Evolutionary conservation across 2,888 invertebrate genomes (phyloP).

Genomic region (Drosophila fulvimacula): DNA sequence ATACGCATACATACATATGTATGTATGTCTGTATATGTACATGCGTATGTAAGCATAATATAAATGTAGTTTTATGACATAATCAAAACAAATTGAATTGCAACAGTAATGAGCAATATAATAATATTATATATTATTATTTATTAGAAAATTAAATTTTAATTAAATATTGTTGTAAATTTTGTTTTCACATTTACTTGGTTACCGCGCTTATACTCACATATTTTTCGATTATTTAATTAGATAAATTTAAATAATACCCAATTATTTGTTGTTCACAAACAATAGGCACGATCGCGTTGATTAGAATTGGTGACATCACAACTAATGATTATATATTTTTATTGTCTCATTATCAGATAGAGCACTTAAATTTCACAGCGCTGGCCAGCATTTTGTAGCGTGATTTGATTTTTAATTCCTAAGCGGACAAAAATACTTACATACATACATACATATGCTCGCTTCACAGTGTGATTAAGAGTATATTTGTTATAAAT

Average conservation of each 20-base stretch:
- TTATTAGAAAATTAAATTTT: not conserved
- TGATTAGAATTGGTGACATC: conserved; percentile 6
- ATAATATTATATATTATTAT: not conserved
- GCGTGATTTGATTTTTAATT: conserved; percentile 10
- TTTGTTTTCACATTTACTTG: not conserved
- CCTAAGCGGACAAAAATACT: not conserved
- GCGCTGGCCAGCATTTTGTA: conserved; percentile 1
- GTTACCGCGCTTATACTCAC: no score
- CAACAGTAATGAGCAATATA: not conserved
- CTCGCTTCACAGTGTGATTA: not conserved
- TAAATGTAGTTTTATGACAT: not conserved
- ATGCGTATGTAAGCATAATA: not conserved
- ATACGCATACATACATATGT: not conserved
- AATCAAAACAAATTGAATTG: not conserved
- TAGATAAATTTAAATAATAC: not conserved
- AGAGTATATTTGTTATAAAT: not conserved
- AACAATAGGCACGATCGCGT: not conserved
- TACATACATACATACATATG: not conserved
- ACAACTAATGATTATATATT: conserved; percentile 8
- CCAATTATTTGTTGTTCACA: not conserved
- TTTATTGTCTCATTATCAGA: conserved; percentile 14
- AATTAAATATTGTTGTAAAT: not conserved
- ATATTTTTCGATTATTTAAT: not conserved
- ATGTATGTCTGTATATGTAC: not conserved
- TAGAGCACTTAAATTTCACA: conserved; percentile 4